Evolutionary conservation across 1,140 invertebrate genomes (phyloP).

Genomic region (Platyura marginata): DNA sequence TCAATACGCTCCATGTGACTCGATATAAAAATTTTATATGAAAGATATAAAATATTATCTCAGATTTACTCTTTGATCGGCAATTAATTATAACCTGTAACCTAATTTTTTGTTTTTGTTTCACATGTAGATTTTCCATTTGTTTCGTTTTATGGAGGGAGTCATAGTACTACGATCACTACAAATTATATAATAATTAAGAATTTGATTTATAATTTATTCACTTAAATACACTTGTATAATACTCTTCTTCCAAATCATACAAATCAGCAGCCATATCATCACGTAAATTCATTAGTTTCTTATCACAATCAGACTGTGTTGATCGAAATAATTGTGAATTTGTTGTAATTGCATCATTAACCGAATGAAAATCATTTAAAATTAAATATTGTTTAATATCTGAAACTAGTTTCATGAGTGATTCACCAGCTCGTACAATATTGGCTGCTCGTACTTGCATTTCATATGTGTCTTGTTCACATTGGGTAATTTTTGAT

Average conservation of each 20-base stretch:
- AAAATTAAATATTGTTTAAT: constrained; percentile 93
- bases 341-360: constrained; percentile 85
- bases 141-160: no score
- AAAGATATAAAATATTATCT: no score
- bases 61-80: no score
- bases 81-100: no score
- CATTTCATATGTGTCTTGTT: constrained; percentile 94
- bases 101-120: neutral
- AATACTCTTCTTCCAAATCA: constrained; percentile 95
- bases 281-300: constrained; percentile 76
- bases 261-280: constrained; percentile 90
- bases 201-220: no score
- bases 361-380: constrained; percentile 93
- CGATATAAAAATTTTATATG: no score
- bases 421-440: constrained; percentile 82
- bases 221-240: constrained; percentile 83
- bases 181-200: no score
- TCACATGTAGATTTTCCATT: no score
- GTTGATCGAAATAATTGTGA: constrained; percentile 75
- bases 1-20: no score
- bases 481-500: constrained; percentile 72
- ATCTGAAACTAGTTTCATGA: constrained; percentile 92
- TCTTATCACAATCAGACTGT: constrained; percentile 84
- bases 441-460: constrained; percentile 89
- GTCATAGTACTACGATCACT: no score